Conservation (phyloP, 2,113 vertebrate species). For the Myiagra hebetior region DNA sequence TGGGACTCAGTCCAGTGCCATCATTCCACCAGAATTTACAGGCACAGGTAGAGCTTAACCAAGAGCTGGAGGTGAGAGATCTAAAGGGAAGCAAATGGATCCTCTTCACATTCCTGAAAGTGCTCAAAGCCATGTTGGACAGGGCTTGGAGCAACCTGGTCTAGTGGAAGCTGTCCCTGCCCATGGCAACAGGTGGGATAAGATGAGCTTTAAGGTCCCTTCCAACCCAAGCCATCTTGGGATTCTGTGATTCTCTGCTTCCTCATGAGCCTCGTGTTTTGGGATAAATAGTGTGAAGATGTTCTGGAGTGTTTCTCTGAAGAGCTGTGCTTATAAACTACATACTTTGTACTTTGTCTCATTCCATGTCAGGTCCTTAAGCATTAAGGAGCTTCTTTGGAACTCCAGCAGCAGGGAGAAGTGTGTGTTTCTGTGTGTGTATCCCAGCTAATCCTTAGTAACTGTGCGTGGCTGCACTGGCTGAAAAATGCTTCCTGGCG, state of each 20-base stretch:
- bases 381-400: neutral
- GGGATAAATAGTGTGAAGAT: neutral
- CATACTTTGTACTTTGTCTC: neutral
- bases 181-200: neutral
- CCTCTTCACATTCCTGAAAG: neutral
- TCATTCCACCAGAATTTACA: fast-evolving
- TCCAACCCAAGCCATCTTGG: neutral
- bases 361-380: neutral
- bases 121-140: neutral
- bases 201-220: neutral
- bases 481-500: slow-evolving; percentile 76
- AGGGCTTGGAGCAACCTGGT: neutral
- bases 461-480: slow-evolving; percentile 61
- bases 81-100: neutral
- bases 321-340: neutral
- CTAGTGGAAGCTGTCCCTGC: neutral
- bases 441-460: slow-evolving; percentile 52
- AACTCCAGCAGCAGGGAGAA: neutral
- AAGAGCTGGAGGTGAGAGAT: neutral
- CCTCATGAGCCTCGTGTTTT: neutral
- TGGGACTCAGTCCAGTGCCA: neutral
- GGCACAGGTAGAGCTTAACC: neutral
- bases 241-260: neutral
- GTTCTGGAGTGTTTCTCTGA: neutral
- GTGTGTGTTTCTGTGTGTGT: slow-evolving; percentile 8